Base-by-base conservation (phyloP, 2,113 vertebrate species). In the Proterorhinus semilunaris region DNA sequence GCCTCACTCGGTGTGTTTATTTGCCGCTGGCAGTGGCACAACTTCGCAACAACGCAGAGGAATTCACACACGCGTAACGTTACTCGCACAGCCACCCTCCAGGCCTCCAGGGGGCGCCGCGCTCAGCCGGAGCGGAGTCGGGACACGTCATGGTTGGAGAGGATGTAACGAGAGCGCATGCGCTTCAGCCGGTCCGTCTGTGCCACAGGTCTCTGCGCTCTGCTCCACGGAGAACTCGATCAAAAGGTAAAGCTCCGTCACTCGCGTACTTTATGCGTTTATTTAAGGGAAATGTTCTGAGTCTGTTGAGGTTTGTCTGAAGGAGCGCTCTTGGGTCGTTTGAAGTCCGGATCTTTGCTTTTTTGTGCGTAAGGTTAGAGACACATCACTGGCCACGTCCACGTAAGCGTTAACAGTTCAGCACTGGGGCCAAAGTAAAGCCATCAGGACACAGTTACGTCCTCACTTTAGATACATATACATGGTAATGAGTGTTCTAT, bases 101-200 rank as follows among this genome's bases (percentile, higher is more conserved):
- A 8, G 0, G 10, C 8, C 85, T 16, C 4, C 1, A n/a, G 80
- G 57, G 42, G 73, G 83, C 73, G 80, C 68, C 72, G 61, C 11
- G n/a, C 8, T 6, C 0, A 10, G 6, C 10, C 7, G 6, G n/a
- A 6, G 0, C 13, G 6, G 8, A n/a, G 0, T 54, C 58, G n/a
- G 7, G 76, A 79, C 85, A 87, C 85, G 85, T 87, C 85, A 85
- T 68, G 71, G 50, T 68, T 74, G 70, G 51, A 6, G 61, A 50
- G 27, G 59, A 49, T 46, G 64, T 27, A 6, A 62, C 15, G 3
- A 69, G 15, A 83, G 80, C 6, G 83, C 78, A 71, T 77, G 85
- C 80, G 75, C 62, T 0, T 0, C 1, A 0, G 0, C 27, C 0
- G 27, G 0, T 70, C 49, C 51, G 81, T 79, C 74, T 21, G 21